phyloP scores from a whole-genome alignment of 2,888 invertebrate genomes.

The Pristionchus japonicus region DNA sequence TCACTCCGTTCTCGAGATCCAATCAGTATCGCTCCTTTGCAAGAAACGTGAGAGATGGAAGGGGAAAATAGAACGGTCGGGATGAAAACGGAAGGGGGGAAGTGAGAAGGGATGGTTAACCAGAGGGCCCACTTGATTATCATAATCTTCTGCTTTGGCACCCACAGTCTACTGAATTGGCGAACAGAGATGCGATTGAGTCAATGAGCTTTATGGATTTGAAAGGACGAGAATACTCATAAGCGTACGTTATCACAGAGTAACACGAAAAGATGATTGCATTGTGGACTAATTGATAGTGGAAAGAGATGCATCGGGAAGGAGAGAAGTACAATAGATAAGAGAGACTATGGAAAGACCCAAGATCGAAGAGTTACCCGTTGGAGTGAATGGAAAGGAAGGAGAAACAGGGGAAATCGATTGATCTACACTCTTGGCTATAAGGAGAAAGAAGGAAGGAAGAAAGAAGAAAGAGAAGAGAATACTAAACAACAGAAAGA shows the following conservation, averaged over 20 bases:
- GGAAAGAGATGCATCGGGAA: slow-evolving; percentile 33
- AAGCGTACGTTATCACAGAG: slow-evolving; percentile 21
- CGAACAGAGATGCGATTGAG: neutral
- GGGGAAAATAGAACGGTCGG: neutral
- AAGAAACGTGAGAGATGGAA: neutral
- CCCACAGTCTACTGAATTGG: neutral
- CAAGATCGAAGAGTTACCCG: slow-evolving; percentile 3
- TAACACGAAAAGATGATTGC: slow-evolving; percentile 27
- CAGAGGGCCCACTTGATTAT: neutral
- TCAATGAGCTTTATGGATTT: slow-evolving; percentile 2
- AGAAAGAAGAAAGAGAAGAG: neutral
- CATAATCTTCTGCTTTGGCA: neutral
- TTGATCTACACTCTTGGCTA: slow-evolving; percentile 7
- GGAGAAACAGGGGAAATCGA: slow-evolving; percentile 17
- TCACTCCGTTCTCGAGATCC: neutral
- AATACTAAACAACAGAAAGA: slow-evolving; percentile 21
- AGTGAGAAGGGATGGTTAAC: neutral
- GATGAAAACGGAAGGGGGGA: neutral
- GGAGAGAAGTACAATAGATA: neutral
- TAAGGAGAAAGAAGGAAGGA: neutral
- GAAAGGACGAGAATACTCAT: slow-evolving; percentile 35
- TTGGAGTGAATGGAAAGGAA: slow-evolving; percentile 7
- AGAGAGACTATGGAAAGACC: slow-evolving; percentile 34
- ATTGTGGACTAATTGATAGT: neutral
- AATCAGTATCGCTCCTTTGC: slow-evolving; percentile 11